Percentiles rank a stretch among this genome's conserved stretches.
phyloP scores from a whole-genome alignment of 1,140 invertebrate genomes.

The Drosophila albomicans region DNA sequence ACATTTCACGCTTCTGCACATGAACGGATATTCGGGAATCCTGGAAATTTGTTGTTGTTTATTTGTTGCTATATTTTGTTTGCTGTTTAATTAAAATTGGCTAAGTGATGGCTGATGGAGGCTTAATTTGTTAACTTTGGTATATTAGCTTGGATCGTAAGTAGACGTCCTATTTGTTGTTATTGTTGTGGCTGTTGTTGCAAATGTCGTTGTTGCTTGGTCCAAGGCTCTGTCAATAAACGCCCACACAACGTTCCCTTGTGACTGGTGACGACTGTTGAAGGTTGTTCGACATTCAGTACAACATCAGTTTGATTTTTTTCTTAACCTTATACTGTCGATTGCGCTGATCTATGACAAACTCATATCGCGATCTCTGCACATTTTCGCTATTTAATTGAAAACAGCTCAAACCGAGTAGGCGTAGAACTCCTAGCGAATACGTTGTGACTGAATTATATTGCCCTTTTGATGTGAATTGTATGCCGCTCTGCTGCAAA shows the following conservation, averaged over 20 bases:
- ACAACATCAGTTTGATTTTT: slow-evolving; percentile 79
- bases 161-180: slow-evolving; percentile 29
- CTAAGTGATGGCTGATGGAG: slow-evolving; percentile 46
- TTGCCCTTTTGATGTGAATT: slow-evolving; percentile 67
- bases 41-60: slow-evolving; percentile 12
- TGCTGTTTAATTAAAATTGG: slow-evolving; percentile 35
- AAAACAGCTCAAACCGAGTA: slow-evolving; percentile 78
- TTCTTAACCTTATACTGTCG: slow-evolving; percentile 84
- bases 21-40: no score
- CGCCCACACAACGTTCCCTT: slow-evolving; percentile 23
- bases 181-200: slow-evolving; percentile 36
- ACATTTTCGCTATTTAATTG: slow-evolving; percentile 85
- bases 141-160: slow-evolving; percentile 57
- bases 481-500: slow-evolving; percentile 52
- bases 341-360: slow-evolving; percentile 84
- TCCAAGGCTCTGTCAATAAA: slow-evolving; percentile 42
- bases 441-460: slow-evolving; percentile 84
- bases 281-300: slow-evolving; percentile 29
- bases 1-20: slow-evolving; percentile 55
- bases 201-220: slow-evolving; percentile 32
- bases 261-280: slow-evolving; percentile 9
- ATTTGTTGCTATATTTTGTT: slow-evolving; percentile 4
- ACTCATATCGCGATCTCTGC: slow-evolving; percentile 85
- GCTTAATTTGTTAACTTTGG: slow-evolving; percentile 78
- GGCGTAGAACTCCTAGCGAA: slow-evolving; percentile 81